Conservation (phyloP, 2,113 vertebrate species). For the Andinoacara biseriatus region DNA sequence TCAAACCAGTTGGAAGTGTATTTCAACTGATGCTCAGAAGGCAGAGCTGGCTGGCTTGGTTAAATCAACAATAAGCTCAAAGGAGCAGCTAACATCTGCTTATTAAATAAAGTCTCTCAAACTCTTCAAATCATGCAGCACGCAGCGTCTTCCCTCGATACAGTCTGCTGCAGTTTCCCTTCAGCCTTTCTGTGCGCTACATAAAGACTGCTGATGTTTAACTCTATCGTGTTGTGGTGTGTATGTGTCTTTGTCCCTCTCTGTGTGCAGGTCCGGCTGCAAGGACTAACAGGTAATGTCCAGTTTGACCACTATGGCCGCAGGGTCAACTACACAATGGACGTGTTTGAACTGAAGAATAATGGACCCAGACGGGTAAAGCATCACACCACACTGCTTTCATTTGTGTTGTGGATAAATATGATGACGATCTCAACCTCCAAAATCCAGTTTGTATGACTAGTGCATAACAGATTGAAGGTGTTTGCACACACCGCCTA, state of each 20-base stretch:
- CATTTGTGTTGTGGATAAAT: background rate
- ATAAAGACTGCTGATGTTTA: background rate
- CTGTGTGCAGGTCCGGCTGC: conserved; percentile 90
- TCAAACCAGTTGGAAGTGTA: background rate
- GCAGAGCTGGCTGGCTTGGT: background rate
- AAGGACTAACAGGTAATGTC: conserved; percentile 97
- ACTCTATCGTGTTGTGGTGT: background rate
- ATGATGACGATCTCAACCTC: rapidly evolving
- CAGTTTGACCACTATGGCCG: conserved; percentile 98
- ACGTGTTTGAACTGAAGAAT: conserved; percentile 97
- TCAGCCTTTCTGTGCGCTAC: background rate
- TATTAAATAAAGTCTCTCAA: conserved; percentile 7
- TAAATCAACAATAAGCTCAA: conserved; percentile 11
- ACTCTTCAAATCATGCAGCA: conserved; percentile 4
- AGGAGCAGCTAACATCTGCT: background rate
- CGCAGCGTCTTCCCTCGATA: background rate
- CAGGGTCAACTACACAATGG: conserved; percentile 98
- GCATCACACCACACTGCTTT: conserved; percentile 34
- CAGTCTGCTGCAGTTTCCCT: background rate
- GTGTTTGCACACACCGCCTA: background rate
- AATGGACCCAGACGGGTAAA: conserved; percentile 92
- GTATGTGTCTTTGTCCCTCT: background rate
- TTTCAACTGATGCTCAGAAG: background rate
- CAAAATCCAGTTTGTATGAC: background rate
- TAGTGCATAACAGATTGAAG: too few species aligned